A percentile compares a stretch with the other conserved stretches of the same genome.
These are phyloP conservation scores for Epinephelus cyanopodus DNA, from an alignment of 2,113 vertebrate species.

Conservation along the genomic window DNA sequence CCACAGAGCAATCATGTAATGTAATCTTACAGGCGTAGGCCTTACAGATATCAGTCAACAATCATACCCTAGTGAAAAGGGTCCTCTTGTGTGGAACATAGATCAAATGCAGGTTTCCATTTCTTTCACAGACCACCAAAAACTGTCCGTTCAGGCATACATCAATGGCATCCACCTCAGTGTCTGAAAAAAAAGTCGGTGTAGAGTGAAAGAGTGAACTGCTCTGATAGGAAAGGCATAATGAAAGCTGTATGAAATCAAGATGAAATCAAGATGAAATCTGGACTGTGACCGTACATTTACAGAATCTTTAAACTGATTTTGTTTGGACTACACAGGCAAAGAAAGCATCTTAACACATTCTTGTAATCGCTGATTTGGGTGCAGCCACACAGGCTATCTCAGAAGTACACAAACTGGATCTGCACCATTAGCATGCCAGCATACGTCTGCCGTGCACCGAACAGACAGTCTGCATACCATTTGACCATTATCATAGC, in stretches of 20 bases:
- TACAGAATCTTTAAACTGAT: not conserved
- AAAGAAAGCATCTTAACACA: not conserved
- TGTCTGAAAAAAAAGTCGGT: slow-evolving; percentile 82
- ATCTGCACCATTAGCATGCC: too few species aligned
- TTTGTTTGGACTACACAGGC: not conserved
- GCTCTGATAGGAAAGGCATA: not conserved
- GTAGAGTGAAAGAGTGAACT: not conserved
- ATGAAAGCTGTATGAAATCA: too few species aligned
- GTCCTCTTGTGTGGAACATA: slow-evolving; percentile 91
- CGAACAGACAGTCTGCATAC: too few species aligned
- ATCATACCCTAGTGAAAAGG: slow-evolving; percentile 89
- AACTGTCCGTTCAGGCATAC: slow-evolving; percentile 91
- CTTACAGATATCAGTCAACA: not conserved
- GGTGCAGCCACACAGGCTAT: not conserved
- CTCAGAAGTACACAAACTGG: not conserved
- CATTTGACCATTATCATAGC: too few species aligned
- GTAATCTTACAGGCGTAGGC: not conserved
- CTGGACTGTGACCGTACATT: not conserved
- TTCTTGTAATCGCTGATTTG: not conserved
- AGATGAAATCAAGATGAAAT: not conserved
- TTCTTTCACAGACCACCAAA: slow-evolving; percentile 94
- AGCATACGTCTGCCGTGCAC: not conserved
- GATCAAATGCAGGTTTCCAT: slow-evolving; percentile 92
- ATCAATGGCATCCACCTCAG: slow-evolving; percentile 90
- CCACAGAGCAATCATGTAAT: not conserved